Percentiles rank a stretch among this genome's conserved stretches.
phyloP scores from a whole-genome alignment of 2,888 invertebrate genomes.

The Lochmaea crataegi region DNA sequence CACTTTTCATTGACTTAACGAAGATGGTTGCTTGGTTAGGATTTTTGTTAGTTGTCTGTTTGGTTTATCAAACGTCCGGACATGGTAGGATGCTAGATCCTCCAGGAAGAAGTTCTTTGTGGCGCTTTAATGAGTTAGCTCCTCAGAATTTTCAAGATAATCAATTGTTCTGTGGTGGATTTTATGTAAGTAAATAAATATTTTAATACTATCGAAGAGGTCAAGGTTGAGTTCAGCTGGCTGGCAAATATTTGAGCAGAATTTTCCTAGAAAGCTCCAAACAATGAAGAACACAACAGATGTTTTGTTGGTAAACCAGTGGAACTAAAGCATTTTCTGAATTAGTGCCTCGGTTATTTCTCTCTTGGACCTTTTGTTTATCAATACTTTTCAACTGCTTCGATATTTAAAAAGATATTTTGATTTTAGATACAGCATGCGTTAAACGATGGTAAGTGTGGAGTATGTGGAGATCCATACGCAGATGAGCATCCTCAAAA shows the following conservation, averaged over 20 bases:
- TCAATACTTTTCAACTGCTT: too few species aligned
- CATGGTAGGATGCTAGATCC: constrained; percentile 69
- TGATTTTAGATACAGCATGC: constrained; percentile 33
- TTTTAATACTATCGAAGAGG: too few species aligned
- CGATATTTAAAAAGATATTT: background rate
- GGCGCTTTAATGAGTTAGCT: constrained; percentile 64
- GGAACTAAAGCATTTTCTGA: too few species aligned
- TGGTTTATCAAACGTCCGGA: constrained; percentile 52
- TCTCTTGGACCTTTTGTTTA: too few species aligned
- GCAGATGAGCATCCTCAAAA: constrained; percentile 58
- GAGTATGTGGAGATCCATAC: constrained; percentile 63
- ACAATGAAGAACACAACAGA: too few species aligned
- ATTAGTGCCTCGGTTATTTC: too few species aligned
- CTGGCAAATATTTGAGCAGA: too few species aligned
- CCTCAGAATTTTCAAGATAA: constrained; percentile 68
- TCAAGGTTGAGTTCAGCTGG: too few species aligned
- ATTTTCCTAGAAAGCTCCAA: too few species aligned
- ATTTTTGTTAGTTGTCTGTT: background rate
- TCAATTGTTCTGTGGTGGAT: constrained; percentile 69
- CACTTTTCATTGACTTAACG: background rate
- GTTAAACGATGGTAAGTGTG: constrained; percentile 57
- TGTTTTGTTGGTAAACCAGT: too few species aligned
- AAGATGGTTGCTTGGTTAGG: background rate
- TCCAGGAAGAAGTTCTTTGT: constrained; percentile 67
- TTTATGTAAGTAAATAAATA: constrained; percentile 11